A percentile compares a stretch with the other conserved stretches of the same genome.
Conservation (phyloP, 1,140 invertebrate genomes). For the Nephotettix cincticeps region DNA sequence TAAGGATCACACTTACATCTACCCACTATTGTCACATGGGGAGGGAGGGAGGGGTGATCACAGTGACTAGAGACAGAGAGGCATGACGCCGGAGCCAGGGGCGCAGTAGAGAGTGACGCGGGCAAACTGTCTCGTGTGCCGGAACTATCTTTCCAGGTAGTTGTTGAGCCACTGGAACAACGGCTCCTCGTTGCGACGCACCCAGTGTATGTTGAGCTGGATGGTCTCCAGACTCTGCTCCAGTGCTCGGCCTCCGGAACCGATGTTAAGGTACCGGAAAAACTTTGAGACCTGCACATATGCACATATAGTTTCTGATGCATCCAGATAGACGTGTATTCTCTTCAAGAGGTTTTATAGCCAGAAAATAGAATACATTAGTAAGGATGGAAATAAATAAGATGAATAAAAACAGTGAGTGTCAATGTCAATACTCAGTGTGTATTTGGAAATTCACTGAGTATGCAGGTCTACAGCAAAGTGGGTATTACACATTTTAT, state of each 20-base stretch:
- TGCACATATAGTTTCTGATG: no score
- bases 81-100: slow-evolving; percentile 1
- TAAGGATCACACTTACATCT: no score
- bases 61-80: slow-evolving; percentile 11
- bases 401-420: no score
- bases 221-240: slow-evolving; percentile 76
- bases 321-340: no score
- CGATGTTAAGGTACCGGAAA: slow-evolving; percentile 65
- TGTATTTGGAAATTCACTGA: no score
- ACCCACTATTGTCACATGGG: no score
- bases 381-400: no score
- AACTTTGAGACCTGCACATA: slow-evolving; percentile 61
- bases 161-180: slow-evolving; percentile 60
- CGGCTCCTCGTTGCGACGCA: slow-evolving; percentile 60
- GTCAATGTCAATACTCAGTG: no score
- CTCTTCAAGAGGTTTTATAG: no score
- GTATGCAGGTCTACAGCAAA: no score
- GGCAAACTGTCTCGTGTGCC: slow-evolving; percentile 3
- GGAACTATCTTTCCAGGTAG: slow-evolving; percentile 44
- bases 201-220: slow-evolving; percentile 75
- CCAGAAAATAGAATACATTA: no score
- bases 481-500: no score
- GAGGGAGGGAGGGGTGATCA: neutral
- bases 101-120: neutral
- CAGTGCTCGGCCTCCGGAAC: slow-evolving; percentile 63